Evolutionary conservation across 2,113 vertebrate genomes (phyloP).

Genomic region (Plotosus lineatus): DNA sequence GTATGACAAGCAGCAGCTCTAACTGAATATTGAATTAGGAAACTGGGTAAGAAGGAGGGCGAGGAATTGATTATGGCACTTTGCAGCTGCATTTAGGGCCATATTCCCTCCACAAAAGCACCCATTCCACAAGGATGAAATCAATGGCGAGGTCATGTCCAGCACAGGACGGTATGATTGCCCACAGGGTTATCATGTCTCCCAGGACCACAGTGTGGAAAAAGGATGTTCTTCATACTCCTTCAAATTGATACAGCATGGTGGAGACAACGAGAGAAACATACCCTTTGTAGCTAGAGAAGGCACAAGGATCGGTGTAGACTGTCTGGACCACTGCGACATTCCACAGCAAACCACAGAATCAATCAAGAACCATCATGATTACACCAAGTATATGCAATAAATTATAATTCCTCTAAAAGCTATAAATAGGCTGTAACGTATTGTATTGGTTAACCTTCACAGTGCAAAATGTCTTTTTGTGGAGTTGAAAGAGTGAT

Average conservation of each 20-base stretch:
- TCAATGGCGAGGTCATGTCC: slow-evolving; percentile 13
- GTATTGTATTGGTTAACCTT: background rate
- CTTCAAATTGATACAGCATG: slow-evolving; percentile 12
- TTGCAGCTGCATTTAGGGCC: slow-evolving; percentile 16
- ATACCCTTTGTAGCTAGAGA: slow-evolving; percentile 25
- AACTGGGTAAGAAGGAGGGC: slow-evolving; percentile 27
- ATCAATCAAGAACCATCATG: slow-evolving; percentile 11
- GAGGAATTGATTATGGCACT: slow-evolving; percentile 39
- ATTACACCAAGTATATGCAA: slow-evolving; percentile 18
- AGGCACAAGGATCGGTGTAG: slow-evolving; percentile 2
- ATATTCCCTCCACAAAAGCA: slow-evolving; percentile 29
- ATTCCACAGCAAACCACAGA: slow-evolving; percentile 24
- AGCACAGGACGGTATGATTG: slow-evolving; percentile 10
- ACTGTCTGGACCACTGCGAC: background rate
- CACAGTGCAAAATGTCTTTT: background rate
- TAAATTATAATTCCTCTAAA: slow-evolving; percentile 5
- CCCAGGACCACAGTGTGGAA: background rate
- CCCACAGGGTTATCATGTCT: slow-evolving; percentile 11
- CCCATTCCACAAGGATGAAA: slow-evolving; percentile 11
- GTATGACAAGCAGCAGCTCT: slow-evolving; percentile 35
- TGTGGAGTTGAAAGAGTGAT: background rate
- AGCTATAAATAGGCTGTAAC: background rate
- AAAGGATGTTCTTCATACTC: background rate
- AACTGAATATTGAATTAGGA: slow-evolving; percentile 47
- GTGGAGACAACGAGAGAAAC: slow-evolving; percentile 22